Base-by-base conservation (phyloP, 2,888 invertebrate genomes). In the Mythimna pallens region DNA sequence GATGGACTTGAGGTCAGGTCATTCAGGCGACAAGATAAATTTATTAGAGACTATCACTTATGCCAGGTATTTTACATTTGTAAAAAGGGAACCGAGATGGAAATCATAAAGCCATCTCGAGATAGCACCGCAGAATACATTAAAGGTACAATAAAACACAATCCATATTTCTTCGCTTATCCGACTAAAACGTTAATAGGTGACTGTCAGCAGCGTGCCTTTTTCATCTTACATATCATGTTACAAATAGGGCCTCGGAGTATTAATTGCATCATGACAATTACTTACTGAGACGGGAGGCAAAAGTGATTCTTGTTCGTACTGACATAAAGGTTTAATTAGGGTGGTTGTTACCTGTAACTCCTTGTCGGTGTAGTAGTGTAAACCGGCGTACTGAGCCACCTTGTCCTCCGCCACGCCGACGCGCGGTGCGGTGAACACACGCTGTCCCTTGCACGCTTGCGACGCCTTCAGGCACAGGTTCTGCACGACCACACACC, bases 291-390 rank as follows among this genome's bases (percentile, higher is more conserved):
- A 34, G 36, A 52, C 9, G n/a, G 40, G 10, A 25, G n/a, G 22
- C n/a, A 20, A 65, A 83, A 76, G 30, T 73, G 70, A 70, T 76
- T 70, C 72, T 70, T 69, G 30, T 36, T 17, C 14, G 12, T 9
- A 64, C 50, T 61, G 20, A 10, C 7, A 61, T 72, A 76, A 70
- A 65, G 65, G 74, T 61, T 64, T 71, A 61, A 63, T 78, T 81
- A 6, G 25, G 9, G 1, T 17, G 22, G 22, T 22, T n/a, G 59
- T 81, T 93, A 97, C 98, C 97, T 98, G 98, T 68, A 99, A 95
- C 91, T 99, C 99, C 95, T 99, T 99, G 94, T 99, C 99, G 10
- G 98, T 98, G 94, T 99, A 99, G 93, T 99, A 99, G 91, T 99
- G 98, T 0, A 99, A 96, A 1, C 98, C 98, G 0, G 98, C 99